These are phyloP conservation scores for Hirtodrosophila alboralis DNA, from an alignment of 2,888 invertebrate genomes.

Conservation along the genomic window DNA sequence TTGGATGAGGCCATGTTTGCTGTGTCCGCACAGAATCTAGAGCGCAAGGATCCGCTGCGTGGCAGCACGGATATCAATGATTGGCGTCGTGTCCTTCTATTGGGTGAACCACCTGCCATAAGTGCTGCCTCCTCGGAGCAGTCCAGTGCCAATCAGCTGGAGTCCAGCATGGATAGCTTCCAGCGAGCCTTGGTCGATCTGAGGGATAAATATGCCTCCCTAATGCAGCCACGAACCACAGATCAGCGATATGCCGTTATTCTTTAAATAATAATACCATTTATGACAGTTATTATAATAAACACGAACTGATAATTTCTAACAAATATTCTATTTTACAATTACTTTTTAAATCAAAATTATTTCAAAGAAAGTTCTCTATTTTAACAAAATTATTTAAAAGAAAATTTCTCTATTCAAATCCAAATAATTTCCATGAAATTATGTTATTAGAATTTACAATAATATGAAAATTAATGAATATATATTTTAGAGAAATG, in stretches of 20 bases:
- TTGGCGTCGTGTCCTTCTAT: constrained; percentile 66
- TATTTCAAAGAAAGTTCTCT: constrained; percentile 1
- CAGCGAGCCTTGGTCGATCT: constrained; percentile 67
- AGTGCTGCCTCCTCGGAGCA: constrained; percentile 17
- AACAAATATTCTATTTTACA: constrained; percentile 17
- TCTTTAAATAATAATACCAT: constrained; percentile 31
- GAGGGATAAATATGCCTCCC: constrained; percentile 66
- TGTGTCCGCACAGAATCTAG: constrained; percentile 27
- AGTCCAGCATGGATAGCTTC: constrained; percentile 69
- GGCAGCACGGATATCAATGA: constrained; percentile 56
- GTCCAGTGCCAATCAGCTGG: constrained; percentile 45
- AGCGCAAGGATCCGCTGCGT: constrained; percentile 46
- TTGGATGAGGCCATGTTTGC: constrained; percentile 53
- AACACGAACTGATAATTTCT: constrained; percentile 57
- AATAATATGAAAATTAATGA: too few species aligned
- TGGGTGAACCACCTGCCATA: constrained; percentile 54
- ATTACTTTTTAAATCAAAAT: background rate
- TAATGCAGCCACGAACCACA: constrained; percentile 40
- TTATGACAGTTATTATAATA: constrained; percentile 36
- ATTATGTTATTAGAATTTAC: too few species aligned
- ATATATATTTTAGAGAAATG: too few species aligned
- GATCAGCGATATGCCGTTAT: constrained; percentile 57
- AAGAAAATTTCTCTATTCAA: too few species aligned
- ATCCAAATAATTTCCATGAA: too few species aligned
- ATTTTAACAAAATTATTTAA: too few species aligned